Evolutionary conservation across 64 coral and sea anemone species (phyloP).

Genomic region (Trachythela sp.): DNA sequence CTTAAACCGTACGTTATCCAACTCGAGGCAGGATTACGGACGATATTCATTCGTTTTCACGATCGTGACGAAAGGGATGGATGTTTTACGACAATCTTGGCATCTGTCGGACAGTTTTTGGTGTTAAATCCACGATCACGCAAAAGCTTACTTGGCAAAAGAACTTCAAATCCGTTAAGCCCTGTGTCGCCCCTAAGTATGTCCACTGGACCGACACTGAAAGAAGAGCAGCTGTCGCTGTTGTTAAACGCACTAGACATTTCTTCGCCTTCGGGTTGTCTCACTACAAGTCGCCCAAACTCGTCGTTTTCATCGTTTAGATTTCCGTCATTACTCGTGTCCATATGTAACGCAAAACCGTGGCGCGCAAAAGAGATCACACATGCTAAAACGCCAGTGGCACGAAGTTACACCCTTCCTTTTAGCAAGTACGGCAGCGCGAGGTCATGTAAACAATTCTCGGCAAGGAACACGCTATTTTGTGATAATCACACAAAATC

Average conservation of each 20-base stretch:
- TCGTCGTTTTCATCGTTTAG: neutral
- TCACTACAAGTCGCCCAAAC: neutral
- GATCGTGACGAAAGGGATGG: neutral
- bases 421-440: neutral
- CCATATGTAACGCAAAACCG: neutral
- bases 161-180: neutral
- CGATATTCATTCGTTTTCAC: neutral
- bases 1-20: neutral
- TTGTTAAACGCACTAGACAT: neutral
- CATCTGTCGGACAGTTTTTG: neutral
- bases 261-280: neutral
- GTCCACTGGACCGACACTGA: neutral
- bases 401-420: neutral
- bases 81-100: neutral
- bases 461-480: slow-evolving; percentile 3
- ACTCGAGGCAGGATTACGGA: neutral
- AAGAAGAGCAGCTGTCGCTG: neutral
- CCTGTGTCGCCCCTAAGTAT: neutral
- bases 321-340: slow-evolving; percentile 5
- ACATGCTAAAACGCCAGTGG: neutral
- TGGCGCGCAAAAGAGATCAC: neutral
- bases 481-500: neutral
- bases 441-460: neutral
- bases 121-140: slow-evolving; percentile 7
- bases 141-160: neutral